Percentiles rank a stretch among this genome's conserved stretches.
Conservation (phyloP, 1,140 invertebrate species). For the Atta cephalotes region DNA sequence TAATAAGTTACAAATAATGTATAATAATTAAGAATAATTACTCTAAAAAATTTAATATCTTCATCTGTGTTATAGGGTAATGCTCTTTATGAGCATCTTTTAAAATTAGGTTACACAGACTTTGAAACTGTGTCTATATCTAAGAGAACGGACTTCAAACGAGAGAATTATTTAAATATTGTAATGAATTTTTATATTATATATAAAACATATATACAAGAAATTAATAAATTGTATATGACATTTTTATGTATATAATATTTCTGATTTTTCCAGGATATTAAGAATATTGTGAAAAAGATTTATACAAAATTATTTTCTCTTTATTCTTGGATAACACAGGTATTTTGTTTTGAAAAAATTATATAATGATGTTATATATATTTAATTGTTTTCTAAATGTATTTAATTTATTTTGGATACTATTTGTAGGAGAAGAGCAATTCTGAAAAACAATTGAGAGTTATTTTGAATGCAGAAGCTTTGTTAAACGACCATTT, state of each 20-base stretch:
- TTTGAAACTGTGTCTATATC: slow-evolving; percentile 77
- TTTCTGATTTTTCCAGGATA: slow-evolving; percentile 64
- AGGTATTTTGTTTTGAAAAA: slow-evolving; percentile 58
- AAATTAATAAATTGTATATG: not conserved
- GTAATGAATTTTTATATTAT: slow-evolving; percentile 60
- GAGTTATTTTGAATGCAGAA: slow-evolving; percentile 77
- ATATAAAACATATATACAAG: not conserved
- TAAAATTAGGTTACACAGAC: slow-evolving; percentile 79
- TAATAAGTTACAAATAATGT: not conserved
- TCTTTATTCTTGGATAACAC: slow-evolving; percentile 60
- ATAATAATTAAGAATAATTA: not conserved
- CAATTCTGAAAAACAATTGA: slow-evolving; percentile 72
- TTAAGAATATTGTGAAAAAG: slow-evolving; percentile 48
- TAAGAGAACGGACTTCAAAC: slow-evolving; percentile 41
- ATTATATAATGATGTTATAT: slow-evolving; percentile 6
- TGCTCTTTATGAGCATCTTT: slow-evolving; percentile 78
- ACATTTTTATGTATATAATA: not conserved
- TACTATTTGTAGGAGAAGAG: slow-evolving; percentile 66
- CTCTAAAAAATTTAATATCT: not conserved
- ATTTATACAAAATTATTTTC: slow-evolving; percentile 55
- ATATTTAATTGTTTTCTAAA: slow-evolving; percentile 29
- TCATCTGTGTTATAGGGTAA: slow-evolving; percentile 76
- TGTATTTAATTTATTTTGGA: slow-evolving; percentile 37
- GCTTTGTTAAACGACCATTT: slow-evolving; percentile 82
- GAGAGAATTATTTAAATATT: slow-evolving; percentile 32